phyloP scores from a whole-genome alignment of 2,797 vertebrate genomes.

The Microtus obscurus region DNA sequence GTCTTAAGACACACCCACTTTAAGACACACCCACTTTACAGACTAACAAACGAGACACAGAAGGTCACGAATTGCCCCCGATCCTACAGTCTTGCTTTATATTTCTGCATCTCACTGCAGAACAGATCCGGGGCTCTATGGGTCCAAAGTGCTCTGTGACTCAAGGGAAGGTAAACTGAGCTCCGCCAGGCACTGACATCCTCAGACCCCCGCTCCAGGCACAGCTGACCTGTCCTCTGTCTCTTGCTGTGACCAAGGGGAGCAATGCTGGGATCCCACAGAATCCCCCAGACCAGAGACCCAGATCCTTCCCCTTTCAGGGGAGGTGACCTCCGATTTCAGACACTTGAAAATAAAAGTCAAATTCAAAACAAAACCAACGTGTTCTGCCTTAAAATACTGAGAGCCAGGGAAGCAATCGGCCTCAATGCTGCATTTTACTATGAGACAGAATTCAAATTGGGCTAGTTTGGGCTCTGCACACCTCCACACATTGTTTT shows the following conservation, averaged over 20 bases:
- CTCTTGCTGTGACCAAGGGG: not conserved
- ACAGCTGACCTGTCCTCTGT: not conserved
- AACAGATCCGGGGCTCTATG: not conserved
- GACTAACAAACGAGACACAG: not conserved
- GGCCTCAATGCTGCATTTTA: constrained; percentile 83
- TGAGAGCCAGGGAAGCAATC: constrained; percentile 77
- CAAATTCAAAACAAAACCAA: constrained; percentile 77
- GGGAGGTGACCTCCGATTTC: constrained; percentile 74
- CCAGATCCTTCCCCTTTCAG: not conserved
- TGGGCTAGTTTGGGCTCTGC: constrained; percentile 85
- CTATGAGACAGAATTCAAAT: constrained; percentile 86
- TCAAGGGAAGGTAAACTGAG: not conserved
- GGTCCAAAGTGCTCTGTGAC: not conserved
- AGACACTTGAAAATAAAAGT: constrained; percentile 76
- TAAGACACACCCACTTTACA: not conserved
- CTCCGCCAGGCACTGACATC: not conserved
- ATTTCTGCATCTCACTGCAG: not conserved
- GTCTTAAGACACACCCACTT: not conserved
- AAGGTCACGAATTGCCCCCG: not conserved
- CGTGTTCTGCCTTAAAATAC: constrained; percentile 82
- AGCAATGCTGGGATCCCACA: not conserved
- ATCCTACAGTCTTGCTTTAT: not conserved
- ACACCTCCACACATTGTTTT: constrained; percentile 86
- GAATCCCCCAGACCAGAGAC: not conserved
- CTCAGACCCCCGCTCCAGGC: accelerated